phyloP scores from a whole-genome alignment of 2,888 invertebrate species.

The Nymphalis polychloros region DNA sequence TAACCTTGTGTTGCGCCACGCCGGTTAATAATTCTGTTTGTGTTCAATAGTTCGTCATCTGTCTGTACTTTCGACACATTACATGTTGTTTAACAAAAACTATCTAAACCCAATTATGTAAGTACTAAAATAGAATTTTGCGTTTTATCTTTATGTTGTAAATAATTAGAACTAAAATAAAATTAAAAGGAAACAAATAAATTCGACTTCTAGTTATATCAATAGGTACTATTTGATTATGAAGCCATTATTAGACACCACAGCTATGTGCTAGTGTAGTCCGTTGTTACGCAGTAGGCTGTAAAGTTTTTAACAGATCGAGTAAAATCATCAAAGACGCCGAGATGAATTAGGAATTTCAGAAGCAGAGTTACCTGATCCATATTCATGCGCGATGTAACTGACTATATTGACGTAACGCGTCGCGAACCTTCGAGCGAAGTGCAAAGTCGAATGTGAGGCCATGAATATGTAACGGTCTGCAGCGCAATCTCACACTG shows the following conservation, averaged over 20 bases:
- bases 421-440: constrained; percentile 17
- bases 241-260: too few relatives aligned
- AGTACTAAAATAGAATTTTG: too few relatives aligned
- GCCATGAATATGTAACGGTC: constrained; percentile 32
- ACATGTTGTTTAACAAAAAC: neutral
- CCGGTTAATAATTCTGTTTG: constrained; percentile 42
- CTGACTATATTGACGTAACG: constrained; percentile 23
- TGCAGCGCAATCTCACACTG: neutral
- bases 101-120: too few relatives aligned
- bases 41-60: constrained; percentile 22
- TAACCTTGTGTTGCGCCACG: constrained; percentile 50
- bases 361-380: neutral
- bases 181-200: too few relatives aligned
- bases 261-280: too few relatives aligned
- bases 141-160: too few relatives aligned
- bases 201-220: too few relatives aligned
- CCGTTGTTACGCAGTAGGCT: too few relatives aligned
- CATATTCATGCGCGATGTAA: constrained; percentile 12
- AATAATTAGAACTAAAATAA: too few relatives aligned
- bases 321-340: neutral
- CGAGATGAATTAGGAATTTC: neutral
- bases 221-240: too few relatives aligned
- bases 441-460: constrained; percentile 9
- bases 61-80: neutral
- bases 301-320: neutral